A percentile compares a stretch with the other conserved stretches of the same genome.
Conservation (phyloP, 2,113 vertebrate genomes). For the Tragelaphus strepsiceros region DNA sequence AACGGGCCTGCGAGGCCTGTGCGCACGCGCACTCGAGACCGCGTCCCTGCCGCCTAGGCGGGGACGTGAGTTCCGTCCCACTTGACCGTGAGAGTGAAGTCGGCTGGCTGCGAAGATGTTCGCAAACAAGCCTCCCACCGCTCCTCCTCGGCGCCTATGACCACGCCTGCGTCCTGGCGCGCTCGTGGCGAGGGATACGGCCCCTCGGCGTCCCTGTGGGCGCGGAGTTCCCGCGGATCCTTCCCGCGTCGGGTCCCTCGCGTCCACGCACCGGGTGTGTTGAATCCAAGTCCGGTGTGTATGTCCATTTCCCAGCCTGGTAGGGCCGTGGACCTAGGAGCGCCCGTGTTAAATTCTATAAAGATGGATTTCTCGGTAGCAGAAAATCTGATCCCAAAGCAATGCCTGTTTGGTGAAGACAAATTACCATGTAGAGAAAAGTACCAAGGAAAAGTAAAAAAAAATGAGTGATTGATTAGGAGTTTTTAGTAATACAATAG, state of each 20-base stretch:
- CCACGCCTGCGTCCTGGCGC: too few relatives aligned
- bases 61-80: rapidly evolving
- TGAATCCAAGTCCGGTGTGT: background rate
- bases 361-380: background rate
- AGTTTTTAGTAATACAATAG: background rate
- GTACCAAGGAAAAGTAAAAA: background rate
- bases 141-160: rapidly evolving
- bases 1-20: rapidly evolving
- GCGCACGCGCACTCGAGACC: background rate
- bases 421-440: background rate
- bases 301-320: background rate
- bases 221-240: background rate
- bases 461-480: background rate
- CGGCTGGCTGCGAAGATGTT: rapidly evolving
- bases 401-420: background rate
- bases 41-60: rapidly evolving
- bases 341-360: too few relatives aligned
- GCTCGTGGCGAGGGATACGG: rapidly evolving
- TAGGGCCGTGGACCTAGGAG: background rate
- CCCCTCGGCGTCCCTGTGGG: too few relatives aligned
- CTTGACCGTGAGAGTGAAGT: rapidly evolving
- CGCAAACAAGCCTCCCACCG: rapidly evolving
- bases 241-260: rapidly evolving
- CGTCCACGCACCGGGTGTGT: rapidly evolving
- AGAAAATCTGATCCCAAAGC: background rate